A percentile compares a stretch with the other conserved stretches of the same genome.
phyloP scores from a whole-genome alignment of 1,140 invertebrate genomes.

The Adoxophyes honmai region DNA sequence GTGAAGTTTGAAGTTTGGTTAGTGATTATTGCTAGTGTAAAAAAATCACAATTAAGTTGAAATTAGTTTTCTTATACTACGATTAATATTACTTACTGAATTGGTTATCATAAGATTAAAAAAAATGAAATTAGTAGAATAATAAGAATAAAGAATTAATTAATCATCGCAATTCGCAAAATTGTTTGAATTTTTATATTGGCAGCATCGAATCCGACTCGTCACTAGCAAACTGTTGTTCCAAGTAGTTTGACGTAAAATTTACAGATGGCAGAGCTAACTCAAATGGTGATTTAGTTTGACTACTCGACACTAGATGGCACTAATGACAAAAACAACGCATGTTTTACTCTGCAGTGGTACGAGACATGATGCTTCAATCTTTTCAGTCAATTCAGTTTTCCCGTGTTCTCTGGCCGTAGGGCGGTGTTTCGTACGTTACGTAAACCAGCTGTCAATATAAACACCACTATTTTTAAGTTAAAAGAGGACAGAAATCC shows the following conservation, averaged over 20 bases:
- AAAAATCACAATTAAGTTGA: no score
- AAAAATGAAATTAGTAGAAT: no score
- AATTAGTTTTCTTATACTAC: no score
- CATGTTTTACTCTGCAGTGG: conserved; percentile 4
- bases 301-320: conserved; percentile 31
- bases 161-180: no score
- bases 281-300: conserved; percentile 16
- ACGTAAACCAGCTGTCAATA: conserved; percentile 61
- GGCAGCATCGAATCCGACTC: no score
- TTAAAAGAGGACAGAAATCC: neutral
- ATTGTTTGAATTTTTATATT: no score
- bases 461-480: conserved; percentile 44
- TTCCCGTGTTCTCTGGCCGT: conserved; percentile 51
- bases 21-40: no score
- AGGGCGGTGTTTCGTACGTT: conserved; percentile 61
- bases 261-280: conserved; percentile 10
- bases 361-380: neutral
- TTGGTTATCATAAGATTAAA: no score
- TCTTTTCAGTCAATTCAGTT: conserved; percentile 55
- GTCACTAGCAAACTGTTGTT: no score
- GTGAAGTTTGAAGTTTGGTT: no score
- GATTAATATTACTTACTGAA: no score
- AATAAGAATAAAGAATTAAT: no score
- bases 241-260: neutral
- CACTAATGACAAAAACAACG: conserved; percentile 4